phyloP scores from a whole-genome alignment of 2,797 vertebrate genomes.

The Gymnocypris eckloni region DNA sequence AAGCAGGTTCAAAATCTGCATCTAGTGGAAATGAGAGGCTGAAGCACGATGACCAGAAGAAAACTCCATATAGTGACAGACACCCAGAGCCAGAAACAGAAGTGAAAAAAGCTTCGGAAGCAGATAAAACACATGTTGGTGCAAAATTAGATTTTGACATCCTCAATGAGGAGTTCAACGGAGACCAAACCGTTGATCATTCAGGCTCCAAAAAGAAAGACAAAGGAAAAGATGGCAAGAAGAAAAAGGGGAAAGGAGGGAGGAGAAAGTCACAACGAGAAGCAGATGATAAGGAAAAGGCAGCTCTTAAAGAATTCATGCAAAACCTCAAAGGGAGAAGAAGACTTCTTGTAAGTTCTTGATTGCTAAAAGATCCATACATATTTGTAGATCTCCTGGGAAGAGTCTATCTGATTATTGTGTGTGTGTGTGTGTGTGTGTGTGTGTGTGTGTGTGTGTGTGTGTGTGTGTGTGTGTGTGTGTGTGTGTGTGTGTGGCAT shows the following conservation, averaged over 20 bases:
- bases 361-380: neutral
- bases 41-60: constrained; percentile 21
- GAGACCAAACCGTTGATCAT: constrained; percentile 59
- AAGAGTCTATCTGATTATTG: neutral
- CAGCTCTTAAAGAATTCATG: constrained; percentile 72
- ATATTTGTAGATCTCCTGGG: neutral
- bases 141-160: constrained; percentile 51
- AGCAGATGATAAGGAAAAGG: constrained; percentile 69
- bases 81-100: neutral
- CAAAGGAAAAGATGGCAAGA: constrained; percentile 72
- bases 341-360: constrained; percentile 78
- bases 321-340: constrained; percentile 72
- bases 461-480: neutral
- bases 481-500: neutral
- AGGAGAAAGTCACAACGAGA: constrained; percentile 74
- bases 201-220: constrained; percentile 72
- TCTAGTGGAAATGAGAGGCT: constrained; percentile 32
- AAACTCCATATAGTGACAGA: constrained; percentile 36
- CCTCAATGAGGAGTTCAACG: constrained; percentile 54
- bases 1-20: constrained; percentile 34
- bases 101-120: constrained; percentile 53
- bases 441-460: constrained; percentile 2
- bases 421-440: constrained; percentile 7
- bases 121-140: constrained; percentile 43
- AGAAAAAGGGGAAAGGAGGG: constrained; percentile 73